Percentiles rank a stretch among this genome's conserved stretches.
Conservation (phyloP, 2,113 vertebrate species). For the Thalassarche chlororhynchos region DNA sequence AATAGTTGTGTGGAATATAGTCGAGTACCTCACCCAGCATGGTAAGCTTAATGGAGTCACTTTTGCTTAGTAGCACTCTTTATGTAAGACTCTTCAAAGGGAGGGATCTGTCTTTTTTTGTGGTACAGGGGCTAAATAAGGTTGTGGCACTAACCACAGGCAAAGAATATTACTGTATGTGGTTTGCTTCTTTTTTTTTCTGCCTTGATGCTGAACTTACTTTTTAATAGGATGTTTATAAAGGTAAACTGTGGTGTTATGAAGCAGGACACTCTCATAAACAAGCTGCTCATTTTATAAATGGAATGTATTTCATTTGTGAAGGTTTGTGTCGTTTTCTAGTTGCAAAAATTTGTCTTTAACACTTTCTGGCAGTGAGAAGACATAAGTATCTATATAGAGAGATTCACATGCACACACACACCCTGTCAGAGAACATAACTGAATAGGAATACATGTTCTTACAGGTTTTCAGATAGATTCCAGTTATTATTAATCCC, state of each 20-base stretch:
- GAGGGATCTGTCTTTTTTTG: not conserved
- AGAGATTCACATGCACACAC: rapidly evolving
- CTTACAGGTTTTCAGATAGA: not conserved
- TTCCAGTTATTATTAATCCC: not conserved
- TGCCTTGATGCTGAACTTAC: not conserved
- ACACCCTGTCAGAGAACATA: not conserved
- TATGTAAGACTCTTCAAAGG: not conserved
- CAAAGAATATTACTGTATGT: not conserved
- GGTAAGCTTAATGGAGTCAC: slow-evolving; percentile 70
- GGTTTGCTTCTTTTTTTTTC: not conserved
- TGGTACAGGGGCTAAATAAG: not conserved
- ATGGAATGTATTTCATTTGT: not conserved
- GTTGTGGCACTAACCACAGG: not conserved
- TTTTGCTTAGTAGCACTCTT: not conserved
- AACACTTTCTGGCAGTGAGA: not conserved
- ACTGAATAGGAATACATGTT: not conserved
- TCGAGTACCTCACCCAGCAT: slow-evolving; percentile 81
- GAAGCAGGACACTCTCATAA: not conserved
- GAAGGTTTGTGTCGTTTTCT: not conserved
- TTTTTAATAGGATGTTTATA: not conserved
- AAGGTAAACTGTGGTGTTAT: not conserved
- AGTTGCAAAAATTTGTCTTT: not conserved
- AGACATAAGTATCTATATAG: not conserved
- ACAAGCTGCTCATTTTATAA: not conserved
- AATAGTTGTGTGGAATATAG: slow-evolving; percentile 80